Evolutionary conservation across 2,888 invertebrate genomes (phyloP).

Genomic region (Zhengitettix transpicula): DNA sequence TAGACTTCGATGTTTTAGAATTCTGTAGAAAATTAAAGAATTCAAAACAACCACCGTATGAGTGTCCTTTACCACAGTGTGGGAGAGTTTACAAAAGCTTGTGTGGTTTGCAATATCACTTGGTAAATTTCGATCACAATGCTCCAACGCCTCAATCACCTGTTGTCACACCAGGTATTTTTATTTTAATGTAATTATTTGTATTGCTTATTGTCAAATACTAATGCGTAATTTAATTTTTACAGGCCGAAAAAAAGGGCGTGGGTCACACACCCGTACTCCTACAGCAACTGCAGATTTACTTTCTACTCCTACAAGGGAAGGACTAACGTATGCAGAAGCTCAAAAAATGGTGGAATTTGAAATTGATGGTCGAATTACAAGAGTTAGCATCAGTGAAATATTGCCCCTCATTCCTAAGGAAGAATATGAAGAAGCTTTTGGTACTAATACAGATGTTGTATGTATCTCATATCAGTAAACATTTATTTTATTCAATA

Average conservation of each 20-base stretch:
- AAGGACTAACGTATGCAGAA: slow-evolving; percentile 66
- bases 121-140: slow-evolving; percentile 72
- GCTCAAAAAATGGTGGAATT: slow-evolving; percentile 74
- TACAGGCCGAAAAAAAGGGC: slow-evolving; percentile 11
- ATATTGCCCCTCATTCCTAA: slow-evolving; percentile 44
- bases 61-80: slow-evolving; percentile 72
- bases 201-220: not conserved
- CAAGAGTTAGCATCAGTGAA: slow-evolving; percentile 36
- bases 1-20: slow-evolving; percentile 73
- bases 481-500: no score
- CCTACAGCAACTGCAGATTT: slow-evolving; percentile 23
- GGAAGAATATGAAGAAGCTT: slow-evolving; percentile 41
- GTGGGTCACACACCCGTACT: slow-evolving; percentile 8
- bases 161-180: slow-evolving; percentile 30
- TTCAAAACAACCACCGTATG: slow-evolving; percentile 68
- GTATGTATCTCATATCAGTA: not conserved
- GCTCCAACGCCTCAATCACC: slow-evolving; percentile 51
- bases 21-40: slow-evolving; percentile 69
- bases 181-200: not conserved
- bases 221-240: not conserved
- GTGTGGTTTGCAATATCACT: slow-evolving; percentile 70
- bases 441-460: slow-evolving; percentile 5
- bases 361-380: slow-evolving; percentile 65
- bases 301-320: slow-evolving; percentile 36
- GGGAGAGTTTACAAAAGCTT: slow-evolving; percentile 74